Evolutionary conservation across 2,888 invertebrate genomes (phyloP).

Genomic region (Teinopalpus imperialis): DNA sequence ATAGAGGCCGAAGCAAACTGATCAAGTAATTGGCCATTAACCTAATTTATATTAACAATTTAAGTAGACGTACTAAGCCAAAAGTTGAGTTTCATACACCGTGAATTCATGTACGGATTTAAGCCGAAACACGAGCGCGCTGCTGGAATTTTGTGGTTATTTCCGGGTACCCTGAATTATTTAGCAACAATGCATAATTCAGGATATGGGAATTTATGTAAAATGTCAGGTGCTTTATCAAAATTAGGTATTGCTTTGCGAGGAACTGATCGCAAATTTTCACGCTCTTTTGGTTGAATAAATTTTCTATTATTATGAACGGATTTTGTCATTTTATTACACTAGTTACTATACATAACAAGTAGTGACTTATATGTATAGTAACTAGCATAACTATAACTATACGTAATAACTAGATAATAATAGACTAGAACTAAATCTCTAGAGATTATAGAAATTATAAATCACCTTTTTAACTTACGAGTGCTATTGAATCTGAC

Average conservation of each 20-base stretch:
- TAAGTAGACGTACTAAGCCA: constrained; percentile 6
- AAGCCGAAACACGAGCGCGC: background rate
- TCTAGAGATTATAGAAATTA: too few relatives aligned
- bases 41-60: constrained; percentile 26
- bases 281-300: too few relatives aligned
- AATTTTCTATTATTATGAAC: too few relatives aligned
- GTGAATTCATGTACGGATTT: background rate
- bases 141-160: constrained; percentile 5
- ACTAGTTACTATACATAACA: too few relatives aligned
- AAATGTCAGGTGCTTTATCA: constrained; percentile 8
- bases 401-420: background rate
- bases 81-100: constrained; percentile 14
- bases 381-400: background rate
- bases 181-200: background rate
- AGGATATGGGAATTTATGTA: constrained; percentile 10
- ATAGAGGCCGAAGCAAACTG: constrained; percentile 11
- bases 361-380: too few relatives aligned
- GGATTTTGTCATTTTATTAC: too few relatives aligned
- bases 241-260: background rate
- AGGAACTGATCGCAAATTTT: background rate
- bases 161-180: constrained; percentile 3
- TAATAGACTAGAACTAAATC: too few relatives aligned
- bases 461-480: too few relatives aligned
- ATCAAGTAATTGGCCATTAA: constrained; percentile 28
- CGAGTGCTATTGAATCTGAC: too few relatives aligned